phyloP scores from a whole-genome alignment of 1,140 invertebrate species.

The Melanaphis sacchari region DNA sequence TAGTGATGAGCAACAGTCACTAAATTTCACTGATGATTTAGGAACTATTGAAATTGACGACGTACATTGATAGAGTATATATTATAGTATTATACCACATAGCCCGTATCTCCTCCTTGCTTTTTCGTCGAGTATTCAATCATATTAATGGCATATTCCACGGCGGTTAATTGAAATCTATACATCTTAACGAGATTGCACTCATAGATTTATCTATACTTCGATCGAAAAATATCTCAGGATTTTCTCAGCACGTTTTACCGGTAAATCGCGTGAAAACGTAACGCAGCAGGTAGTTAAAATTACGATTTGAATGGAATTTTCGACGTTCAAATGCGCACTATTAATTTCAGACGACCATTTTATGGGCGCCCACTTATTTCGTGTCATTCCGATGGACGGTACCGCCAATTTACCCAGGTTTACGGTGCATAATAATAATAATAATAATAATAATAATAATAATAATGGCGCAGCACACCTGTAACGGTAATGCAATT shows the following conservation, averaged over 20 bases:
- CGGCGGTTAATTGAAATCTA: neutral
- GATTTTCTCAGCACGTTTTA: neutral
- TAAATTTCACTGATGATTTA: neutral
- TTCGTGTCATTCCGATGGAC: neutral
- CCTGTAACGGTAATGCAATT: neutral
- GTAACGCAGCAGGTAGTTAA: neutral
- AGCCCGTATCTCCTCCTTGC: neutral
- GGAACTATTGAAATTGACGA: neutral
- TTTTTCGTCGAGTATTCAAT: neutral
- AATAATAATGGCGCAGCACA: neutral
- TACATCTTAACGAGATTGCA: neutral
- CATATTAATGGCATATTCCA: neutral
- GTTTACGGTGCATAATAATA: neutral
- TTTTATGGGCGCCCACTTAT: neutral
- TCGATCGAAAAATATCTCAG: neutral
- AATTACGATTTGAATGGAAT: neutral
- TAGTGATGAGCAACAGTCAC: neutral
- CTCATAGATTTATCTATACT: neutral
- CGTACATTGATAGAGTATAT: neutral
- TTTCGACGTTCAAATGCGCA: neutral
- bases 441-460: no score
- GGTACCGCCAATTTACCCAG: neutral
- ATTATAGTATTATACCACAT: neutral
- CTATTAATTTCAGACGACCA: no score
- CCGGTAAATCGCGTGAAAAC: neutral